phyloP scores from a whole-genome alignment of 2,797 vertebrate genomes.

The Danio albolineatus region DNA sequence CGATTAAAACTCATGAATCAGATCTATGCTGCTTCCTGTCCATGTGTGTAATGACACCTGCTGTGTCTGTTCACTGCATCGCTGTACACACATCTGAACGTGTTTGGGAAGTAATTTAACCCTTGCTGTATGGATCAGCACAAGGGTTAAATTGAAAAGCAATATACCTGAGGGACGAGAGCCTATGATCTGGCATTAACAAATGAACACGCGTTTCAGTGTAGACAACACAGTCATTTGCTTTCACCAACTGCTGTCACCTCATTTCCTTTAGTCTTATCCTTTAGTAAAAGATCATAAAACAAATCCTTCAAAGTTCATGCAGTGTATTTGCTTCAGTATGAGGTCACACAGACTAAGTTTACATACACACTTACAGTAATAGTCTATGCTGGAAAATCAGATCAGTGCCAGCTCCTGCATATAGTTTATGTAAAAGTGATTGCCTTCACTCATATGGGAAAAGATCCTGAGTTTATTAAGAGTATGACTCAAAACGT shows the following conservation, averaged over 20 bases:
- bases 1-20: conserved; percentile 72
- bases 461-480: background rate
- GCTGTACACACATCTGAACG: conserved; percentile 67
- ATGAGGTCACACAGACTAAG: background rate
- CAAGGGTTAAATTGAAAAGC: conserved; percentile 54
- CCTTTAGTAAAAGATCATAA: conserved; percentile 58
- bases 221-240: conserved; percentile 65
- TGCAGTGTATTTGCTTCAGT: conserved; percentile 1
- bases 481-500: conserved; percentile 2
- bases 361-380: background rate
- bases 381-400: conserved; percentile 1
- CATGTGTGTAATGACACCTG: conserved; percentile 77
- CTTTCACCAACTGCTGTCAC: conserved; percentile 52
- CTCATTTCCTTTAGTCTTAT: conserved; percentile 63
- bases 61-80: conserved; percentile 82
- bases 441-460: conserved; percentile 1
- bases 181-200: conserved; percentile 37
- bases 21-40: conserved; percentile 52
- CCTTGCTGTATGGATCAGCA: conserved; percentile 68
- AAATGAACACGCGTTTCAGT: conserved; percentile 51
- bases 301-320: conserved; percentile 59
- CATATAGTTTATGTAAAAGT: conserved; percentile 6
- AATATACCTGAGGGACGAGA: conserved; percentile 32
- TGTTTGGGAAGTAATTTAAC: conserved; percentile 74
- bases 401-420: background rate